A percentile compares a stretch with the other conserved stretches of the same genome.
These are phyloP conservation scores for Octopus sinensis DNA, from an alignment of 1,140 invertebrate genomes.

Conservation along the genomic window DNA sequence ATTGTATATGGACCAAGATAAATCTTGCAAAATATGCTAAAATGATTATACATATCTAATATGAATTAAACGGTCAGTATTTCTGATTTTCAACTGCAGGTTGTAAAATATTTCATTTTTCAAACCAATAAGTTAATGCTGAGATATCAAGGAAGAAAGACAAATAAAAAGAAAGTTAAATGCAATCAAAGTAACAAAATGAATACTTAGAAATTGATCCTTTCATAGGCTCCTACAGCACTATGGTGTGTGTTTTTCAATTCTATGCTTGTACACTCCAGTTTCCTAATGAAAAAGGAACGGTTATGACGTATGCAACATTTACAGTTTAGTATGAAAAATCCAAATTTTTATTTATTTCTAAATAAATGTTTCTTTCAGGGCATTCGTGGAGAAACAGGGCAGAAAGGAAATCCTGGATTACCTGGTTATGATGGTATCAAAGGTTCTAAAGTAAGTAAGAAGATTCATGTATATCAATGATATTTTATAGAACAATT, in stretches of 20 bases:
- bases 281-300: background rate
- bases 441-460: slow-evolving; percentile 22
- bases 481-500: too few species aligned
- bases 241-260: background rate
- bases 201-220: background rate
- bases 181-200: background rate
- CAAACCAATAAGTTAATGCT: too few species aligned
- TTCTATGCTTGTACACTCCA: background rate
- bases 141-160: too few species aligned
- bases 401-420: slow-evolving; percentile 59
- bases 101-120: too few species aligned
- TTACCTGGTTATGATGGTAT: slow-evolving; percentile 35
- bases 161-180: too few species aligned
- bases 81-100: too few species aligned
- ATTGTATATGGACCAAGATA: too few species aligned
- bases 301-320: background rate
- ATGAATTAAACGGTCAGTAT: too few species aligned
- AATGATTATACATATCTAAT: too few species aligned
- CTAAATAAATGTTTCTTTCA: background rate
- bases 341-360: background rate
- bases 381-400: slow-evolving; percentile 74
- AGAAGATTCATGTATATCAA: background rate
- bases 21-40: too few species aligned
- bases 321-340: background rate
- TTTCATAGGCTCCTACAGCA: background rate